These are phyloP conservation scores for Chinchilla lanigera DNA, from an alignment of 2,113 vertebrate species.

Conservation along the genomic window DNA sequence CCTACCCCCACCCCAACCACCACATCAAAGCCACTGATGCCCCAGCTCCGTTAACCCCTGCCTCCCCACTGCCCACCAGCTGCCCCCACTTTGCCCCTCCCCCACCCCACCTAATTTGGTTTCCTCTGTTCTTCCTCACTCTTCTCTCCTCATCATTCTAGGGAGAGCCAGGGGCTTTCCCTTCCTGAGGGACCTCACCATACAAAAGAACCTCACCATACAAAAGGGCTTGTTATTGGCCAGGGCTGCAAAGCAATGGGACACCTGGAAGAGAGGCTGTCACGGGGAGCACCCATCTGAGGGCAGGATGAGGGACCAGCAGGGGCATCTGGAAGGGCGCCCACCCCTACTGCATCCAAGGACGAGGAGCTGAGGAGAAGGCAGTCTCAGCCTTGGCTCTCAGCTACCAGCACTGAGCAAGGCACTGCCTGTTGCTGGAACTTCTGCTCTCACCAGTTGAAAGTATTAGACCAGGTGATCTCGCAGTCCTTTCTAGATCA, in stretches of 20 bases:
- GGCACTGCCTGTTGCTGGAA: constrained; percentile 45
- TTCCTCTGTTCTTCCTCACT: not conserved
- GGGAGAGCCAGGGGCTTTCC: not conserved
- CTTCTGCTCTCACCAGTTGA: constrained; percentile 17
- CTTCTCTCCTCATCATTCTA: not conserved
- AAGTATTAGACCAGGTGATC: constrained; percentile 1
- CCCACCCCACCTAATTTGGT: not conserved
- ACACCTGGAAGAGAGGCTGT: not conserved
- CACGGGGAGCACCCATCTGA: not conserved
- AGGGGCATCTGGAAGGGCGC: not conserved
- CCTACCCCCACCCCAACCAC: constrained; percentile 69
- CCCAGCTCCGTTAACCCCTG: constrained; percentile 79
- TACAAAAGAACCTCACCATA: not conserved
- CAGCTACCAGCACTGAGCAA: not conserved
- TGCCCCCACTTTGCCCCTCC: not conserved
- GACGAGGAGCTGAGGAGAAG: not conserved
- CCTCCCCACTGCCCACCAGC: constrained; percentile 68
- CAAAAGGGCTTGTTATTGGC: not conserved
- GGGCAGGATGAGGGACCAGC: not conserved
- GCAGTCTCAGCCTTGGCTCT: not conserved
- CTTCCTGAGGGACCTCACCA: not conserved
- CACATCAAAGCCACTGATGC: constrained; percentile 80
- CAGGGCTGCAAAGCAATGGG: not conserved
- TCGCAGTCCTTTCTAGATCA: constrained; percentile 4
- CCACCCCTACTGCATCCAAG: not conserved